Base-by-base conservation (phyloP, 92 coral and sea anemone genomes). In the Metridium senile region DNA sequence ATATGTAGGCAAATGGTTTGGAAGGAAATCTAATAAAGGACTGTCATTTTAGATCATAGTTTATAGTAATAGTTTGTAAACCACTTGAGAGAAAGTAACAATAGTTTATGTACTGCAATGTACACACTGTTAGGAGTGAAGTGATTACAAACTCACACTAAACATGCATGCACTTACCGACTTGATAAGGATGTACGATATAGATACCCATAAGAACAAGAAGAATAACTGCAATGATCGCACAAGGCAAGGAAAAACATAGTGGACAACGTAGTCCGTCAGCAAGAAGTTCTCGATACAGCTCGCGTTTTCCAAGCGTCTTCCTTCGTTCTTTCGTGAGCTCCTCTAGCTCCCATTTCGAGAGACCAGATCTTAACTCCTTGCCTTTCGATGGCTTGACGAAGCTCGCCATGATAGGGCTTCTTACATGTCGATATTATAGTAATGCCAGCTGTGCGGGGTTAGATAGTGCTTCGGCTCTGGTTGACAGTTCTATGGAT, bases 161-260 rank as follows among this genome's bases (percentile, higher is more conserved):
- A 4, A 6, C 8, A 13, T 39, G 49, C 49, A 39, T 39, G 13
- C n/a, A 74, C 90, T 76, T 72, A 94, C 98, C 98, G 81, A 81
- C 81, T 22, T 58, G 45, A 76, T 92, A 86, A 7, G 98, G 98
- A 77, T 67, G 86, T 0, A 88, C 90, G 61, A 94, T 87, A 75
- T 88, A 94, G 28, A 92, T 73, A 21, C 90, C 97, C 72, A 89
- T 85, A 54, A 94, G 71, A 62, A 92, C 85, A 58, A 94, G 74
- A 45, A 94, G 71, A 28, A 88, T 90, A 46, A 92, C 78, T 30
- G 87, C 88, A 20, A 87, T 88, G 0, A 92, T 71, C 1, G 94
- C 93, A 67, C 93, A 90, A 1, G 98, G 98, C 68, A 94, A 72
- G 58, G 93, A 91, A 65, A 94, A 94, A 66, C 97, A 89, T 19